Conservation (phyloP, 2,797 vertebrate genomes). For the Chromobotia macracanthus region DNA sequence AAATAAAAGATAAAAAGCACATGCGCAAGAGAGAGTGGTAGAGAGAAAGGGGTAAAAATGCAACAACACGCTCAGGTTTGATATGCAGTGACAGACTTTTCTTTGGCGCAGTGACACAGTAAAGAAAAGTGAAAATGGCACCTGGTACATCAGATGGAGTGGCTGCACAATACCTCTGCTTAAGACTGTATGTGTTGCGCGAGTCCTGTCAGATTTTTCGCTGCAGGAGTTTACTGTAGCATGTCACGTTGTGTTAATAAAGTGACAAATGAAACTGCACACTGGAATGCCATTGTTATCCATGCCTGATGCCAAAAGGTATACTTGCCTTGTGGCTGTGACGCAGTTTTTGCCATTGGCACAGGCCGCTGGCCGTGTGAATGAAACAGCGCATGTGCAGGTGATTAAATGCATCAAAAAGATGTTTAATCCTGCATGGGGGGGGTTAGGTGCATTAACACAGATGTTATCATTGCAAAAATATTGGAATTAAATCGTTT, state of each 20-base stretch:
- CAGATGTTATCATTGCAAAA: background rate
- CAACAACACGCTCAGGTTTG: constrained; percentile 46
- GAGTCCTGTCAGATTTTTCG: constrained; percentile 67
- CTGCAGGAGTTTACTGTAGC: constrained; percentile 68
- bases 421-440: background rate
- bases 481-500: background rate
- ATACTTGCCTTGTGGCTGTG: background rate
- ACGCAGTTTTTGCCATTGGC: background rate
- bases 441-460: background rate
- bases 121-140: constrained; percentile 65
- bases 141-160: constrained; percentile 60
- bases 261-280: constrained; percentile 80
- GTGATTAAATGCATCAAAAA: background rate
- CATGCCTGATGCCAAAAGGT: constrained; percentile 50
- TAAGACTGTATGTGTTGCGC: constrained; percentile 58
- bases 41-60: constrained; percentile 8
- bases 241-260: constrained; percentile 79
- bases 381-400: background rate
- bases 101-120: constrained; percentile 64
- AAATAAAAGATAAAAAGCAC: constrained; percentile 46
- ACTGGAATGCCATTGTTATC: constrained; percentile 75
- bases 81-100: constrained; percentile 58
- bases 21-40: constrained; percentile 14
- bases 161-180: constrained; percentile 46
- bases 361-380: no score